Conservation (phyloP, 2,888 invertebrate genomes). For the Ephialtes manifestator region DNA sequence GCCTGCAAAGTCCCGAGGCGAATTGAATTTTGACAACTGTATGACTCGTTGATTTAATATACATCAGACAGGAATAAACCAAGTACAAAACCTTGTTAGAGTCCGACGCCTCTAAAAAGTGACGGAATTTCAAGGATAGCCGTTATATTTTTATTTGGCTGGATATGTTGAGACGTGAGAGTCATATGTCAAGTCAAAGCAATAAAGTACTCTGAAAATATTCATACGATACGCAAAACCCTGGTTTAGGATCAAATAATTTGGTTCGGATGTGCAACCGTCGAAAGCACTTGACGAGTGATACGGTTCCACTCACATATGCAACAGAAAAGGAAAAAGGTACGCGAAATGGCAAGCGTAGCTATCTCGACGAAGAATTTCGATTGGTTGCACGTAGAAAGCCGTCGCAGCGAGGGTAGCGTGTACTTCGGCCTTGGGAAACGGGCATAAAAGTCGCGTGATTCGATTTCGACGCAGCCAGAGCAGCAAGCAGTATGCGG, state of each 20-base stretch:
- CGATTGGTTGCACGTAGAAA: slow-evolving; percentile 30
- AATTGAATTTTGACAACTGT: too few species aligned
- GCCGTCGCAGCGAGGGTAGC: slow-evolving; percentile 10
- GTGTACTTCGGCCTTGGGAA: slow-evolving; percentile 12
- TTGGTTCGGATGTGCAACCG: background rate
- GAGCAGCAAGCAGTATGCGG: background rate
- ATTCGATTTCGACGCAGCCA: slow-evolving; percentile 45
- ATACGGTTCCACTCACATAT: background rate
- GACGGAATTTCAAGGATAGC: too few species aligned
- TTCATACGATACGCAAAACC: background rate
- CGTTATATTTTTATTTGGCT: background rate
- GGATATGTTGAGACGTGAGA: background rate
- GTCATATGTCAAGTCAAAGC: background rate
- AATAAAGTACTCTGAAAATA: background rate
- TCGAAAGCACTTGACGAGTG: background rate
- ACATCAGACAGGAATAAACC: too few species aligned
- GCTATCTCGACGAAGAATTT: background rate
- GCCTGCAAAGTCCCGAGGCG: too few species aligned
- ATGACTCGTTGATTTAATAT: too few species aligned
- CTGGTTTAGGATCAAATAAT: background rate
- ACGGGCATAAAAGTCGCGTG: slow-evolving; percentile 40
- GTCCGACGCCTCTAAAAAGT: too few species aligned
- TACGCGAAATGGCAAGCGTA: background rate
- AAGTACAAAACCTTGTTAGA: too few species aligned
- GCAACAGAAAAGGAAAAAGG: background rate